A percentile compares a stretch with the other conserved stretches of the same genome.
These are phyloP conservation scores for Erethizon dorsatum DNA, from an alignment of 2,797 vertebrate genomes.

Conservation along the genomic window DNA sequence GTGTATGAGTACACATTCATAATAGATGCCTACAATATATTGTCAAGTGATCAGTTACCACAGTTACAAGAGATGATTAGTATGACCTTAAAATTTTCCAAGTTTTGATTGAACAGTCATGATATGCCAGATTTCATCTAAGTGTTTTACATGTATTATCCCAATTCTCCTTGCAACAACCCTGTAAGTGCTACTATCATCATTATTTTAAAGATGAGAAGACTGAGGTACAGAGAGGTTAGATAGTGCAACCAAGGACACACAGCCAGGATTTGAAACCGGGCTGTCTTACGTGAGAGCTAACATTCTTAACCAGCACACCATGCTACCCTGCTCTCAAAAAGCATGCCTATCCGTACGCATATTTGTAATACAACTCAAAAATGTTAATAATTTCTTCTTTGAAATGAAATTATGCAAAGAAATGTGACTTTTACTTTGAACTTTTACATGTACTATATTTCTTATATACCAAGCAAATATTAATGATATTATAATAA, in stretches of 20 bases:
- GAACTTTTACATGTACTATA: background rate
- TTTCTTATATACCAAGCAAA: background rate
- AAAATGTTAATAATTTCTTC: background rate
- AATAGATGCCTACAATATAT: background rate
- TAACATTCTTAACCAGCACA: background rate
- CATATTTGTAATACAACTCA: background rate
- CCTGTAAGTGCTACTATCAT: background rate
- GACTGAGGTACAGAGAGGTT: background rate
- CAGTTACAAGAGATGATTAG: background rate
- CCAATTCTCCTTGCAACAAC: background rate
- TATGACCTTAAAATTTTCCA: background rate
- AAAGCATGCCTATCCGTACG: background rate
- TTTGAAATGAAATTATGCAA: constrained; percentile 10
- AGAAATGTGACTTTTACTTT: background rate
- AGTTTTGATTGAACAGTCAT: background rate
- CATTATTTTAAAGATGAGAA: background rate
- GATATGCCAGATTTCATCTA: background rate
- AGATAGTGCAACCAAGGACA: background rate
- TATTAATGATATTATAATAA: background rate
- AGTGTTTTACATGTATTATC: background rate
- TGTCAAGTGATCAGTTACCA: background rate
- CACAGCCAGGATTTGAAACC: background rate
- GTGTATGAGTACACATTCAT: background rate
- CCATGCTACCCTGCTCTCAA: background rate
- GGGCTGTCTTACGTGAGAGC: background rate